A percentile compares a stretch with the other conserved stretches of the same genome.
Evolutionary conservation across 2,113 vertebrate genomes (phyloP).

Genomic region (Cinclus cinclus): DNA sequence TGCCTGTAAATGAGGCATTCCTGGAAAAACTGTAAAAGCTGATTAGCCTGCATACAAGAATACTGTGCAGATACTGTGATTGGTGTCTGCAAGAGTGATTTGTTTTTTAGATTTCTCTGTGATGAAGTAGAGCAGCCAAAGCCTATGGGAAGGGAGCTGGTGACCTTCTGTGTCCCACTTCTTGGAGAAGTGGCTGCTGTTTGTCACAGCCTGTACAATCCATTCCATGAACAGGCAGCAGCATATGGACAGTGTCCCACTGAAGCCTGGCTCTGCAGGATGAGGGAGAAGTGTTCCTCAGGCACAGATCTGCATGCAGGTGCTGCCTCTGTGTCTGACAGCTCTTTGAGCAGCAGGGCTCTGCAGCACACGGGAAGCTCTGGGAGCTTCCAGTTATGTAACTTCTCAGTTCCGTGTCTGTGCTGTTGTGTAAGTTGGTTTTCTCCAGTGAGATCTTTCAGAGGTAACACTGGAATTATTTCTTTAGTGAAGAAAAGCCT

Average conservation of each 20-base stretch:
- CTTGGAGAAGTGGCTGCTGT: background rate
- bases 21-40: background rate
- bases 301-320: background rate
- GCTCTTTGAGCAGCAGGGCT: background rate
- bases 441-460: background rate
- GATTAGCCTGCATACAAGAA: background rate
- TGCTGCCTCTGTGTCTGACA: background rate
- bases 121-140: background rate
- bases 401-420: background rate
- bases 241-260: background rate
- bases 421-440: background rate
- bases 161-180: background rate
- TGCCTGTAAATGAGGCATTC: background rate
- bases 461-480: background rate
- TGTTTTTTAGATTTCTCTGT: background rate
- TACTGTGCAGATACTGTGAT: background rate
- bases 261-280: background rate
- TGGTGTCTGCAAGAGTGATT: background rate
- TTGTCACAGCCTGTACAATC: background rate
- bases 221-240: background rate
- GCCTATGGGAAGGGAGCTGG: background rate
- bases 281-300: background rate
- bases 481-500: background rate
- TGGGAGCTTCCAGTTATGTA: background rate
- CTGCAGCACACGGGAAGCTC: background rate